Base-by-base conservation (phyloP, 2,113 vertebrate species). In the Lagopus leucura region DNA sequence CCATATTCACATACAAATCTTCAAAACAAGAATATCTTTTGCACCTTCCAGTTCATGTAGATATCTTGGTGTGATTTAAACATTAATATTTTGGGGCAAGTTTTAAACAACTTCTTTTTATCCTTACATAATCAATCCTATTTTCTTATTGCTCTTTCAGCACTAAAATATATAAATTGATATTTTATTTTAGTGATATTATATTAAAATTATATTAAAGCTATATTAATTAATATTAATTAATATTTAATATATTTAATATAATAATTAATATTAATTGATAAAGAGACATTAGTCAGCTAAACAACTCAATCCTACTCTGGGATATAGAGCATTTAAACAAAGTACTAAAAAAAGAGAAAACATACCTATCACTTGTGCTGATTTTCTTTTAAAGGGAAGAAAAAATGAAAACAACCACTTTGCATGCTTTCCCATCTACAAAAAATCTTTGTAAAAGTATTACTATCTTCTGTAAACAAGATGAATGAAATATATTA, bases 401-500 rank as follows among this genome's bases (percentile, higher is more conserved):
- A 38, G 16, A 30, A 89, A 7, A 54, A 32, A 48, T 28, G 15
- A 58, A 75, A 79, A 11, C 30, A 13, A 67, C 6, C 27, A 80
- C 22, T 91, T 88, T 80, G 5, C 22, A n/a, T 20, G 4, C 66
- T 70, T 71, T 80, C 4, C 22, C 12, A 60, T 32, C n/a, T 72
- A 74, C 42, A 61, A 74, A 92, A 92, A 83, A 58, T 15, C 11
- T 89, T 82, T 64, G 32, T 50, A 50, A 71, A 95, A 82, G 52
- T 14, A 45, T 61, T 60, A 42, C 18, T 73, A n/a, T 90, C 48
- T 63, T 95, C 28, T 84, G 40, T 61, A 93, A 95, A 92, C 12
- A 86, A 82, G 76, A 45, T 86, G 76, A 92, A 83, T 60, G 7
- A 73, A 79, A 79, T 86, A 47, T 43, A 87, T 88, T 93, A 83